Evolutionary conservation across 2,797 vertebrate species (phyloP).

Genomic region (Podargus strigoides): DNA sequence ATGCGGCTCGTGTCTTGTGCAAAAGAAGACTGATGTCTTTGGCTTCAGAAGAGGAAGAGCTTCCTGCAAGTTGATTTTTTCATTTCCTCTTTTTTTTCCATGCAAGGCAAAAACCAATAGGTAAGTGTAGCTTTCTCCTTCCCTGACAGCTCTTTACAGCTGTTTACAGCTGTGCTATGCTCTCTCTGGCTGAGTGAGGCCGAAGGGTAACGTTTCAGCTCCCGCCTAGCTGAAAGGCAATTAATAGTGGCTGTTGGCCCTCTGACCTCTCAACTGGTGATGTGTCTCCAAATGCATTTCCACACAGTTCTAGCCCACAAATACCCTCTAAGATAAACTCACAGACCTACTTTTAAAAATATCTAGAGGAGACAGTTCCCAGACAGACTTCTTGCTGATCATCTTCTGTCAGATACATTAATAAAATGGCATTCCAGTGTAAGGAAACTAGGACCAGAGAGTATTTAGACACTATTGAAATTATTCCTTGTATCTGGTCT

Average conservation of each 20-base stretch:
- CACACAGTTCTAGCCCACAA: not conserved
- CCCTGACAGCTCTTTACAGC: not conserved
- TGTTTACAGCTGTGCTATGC: not conserved
- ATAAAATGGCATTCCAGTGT: not conserved
- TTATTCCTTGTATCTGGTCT: slow-evolving; percentile 6
- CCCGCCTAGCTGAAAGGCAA: not conserved
- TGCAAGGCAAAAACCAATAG: not conserved
- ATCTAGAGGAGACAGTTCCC: not conserved
- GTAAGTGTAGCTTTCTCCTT: not conserved
- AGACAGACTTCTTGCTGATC: not conserved
- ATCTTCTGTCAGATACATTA: not conserved
- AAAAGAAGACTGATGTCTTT: not conserved
- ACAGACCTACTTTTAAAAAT: not conserved
- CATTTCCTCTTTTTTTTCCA: not conserved
- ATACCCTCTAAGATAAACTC: not conserved
- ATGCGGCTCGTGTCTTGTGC: accelerated
- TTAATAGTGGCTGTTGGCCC: not conserved
- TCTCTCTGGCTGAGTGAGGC: accelerated
- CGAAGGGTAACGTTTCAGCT: not conserved
- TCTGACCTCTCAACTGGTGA: not conserved
- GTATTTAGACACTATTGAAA: not conserved
- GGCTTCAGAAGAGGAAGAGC: not conserved
- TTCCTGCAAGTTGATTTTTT: not conserved
- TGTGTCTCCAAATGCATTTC: not conserved
- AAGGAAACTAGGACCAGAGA: not conserved